Percentiles rank a stretch among this genome's conserved stretches.
phyloP scores from a whole-genome alignment of 2,797 vertebrate genomes.

The Cynodonichthys magdalenae region DNA sequence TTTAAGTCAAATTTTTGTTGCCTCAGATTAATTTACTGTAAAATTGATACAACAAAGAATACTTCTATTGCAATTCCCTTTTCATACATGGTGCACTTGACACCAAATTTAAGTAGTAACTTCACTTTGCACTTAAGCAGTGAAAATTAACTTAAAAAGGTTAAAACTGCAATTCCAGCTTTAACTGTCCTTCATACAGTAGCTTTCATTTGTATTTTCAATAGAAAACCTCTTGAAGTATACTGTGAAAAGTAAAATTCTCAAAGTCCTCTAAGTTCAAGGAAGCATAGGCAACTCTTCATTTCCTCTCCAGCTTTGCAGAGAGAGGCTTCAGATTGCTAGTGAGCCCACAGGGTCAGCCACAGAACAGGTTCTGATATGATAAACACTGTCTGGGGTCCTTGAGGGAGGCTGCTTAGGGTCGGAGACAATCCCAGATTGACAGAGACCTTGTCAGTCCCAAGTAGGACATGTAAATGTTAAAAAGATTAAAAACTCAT shows the following conservation, averaged over 20 bases:
- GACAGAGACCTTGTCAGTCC: slow-evolving; percentile 73
- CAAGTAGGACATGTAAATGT: slow-evolving; percentile 82
- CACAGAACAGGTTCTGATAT: slow-evolving; percentile 70
- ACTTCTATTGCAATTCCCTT: neutral
- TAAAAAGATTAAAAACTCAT: slow-evolving; percentile 88
- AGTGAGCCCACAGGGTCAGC: slow-evolving; percentile 61
- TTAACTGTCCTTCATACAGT: neutral
- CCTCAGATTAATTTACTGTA: no score
- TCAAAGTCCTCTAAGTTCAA: slow-evolving; percentile 49
- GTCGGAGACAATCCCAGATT: slow-evolving; percentile 75
- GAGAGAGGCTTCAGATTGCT: slow-evolving; percentile 62
- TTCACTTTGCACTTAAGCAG: no score
- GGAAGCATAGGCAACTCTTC: slow-evolving; percentile 34
- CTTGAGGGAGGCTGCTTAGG: slow-evolving; percentile 66
- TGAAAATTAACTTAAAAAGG: no score
- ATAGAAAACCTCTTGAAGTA: slow-evolving; percentile 18
- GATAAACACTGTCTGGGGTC: slow-evolving; percentile 75
- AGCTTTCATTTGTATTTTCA: neutral
- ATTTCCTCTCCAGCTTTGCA: slow-evolving; percentile 53
- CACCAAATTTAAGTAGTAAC: slow-evolving; percentile 7
- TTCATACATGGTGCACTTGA: slow-evolving; percentile 11
- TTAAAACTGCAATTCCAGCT: no score
- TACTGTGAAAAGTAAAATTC: slow-evolving; percentile 34
- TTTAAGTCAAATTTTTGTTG: no score
- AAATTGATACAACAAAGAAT: neutral